Evolutionary conservation across 2,888 invertebrate genomes (phyloP).

Genomic region (Phengaris alcon): DNA sequence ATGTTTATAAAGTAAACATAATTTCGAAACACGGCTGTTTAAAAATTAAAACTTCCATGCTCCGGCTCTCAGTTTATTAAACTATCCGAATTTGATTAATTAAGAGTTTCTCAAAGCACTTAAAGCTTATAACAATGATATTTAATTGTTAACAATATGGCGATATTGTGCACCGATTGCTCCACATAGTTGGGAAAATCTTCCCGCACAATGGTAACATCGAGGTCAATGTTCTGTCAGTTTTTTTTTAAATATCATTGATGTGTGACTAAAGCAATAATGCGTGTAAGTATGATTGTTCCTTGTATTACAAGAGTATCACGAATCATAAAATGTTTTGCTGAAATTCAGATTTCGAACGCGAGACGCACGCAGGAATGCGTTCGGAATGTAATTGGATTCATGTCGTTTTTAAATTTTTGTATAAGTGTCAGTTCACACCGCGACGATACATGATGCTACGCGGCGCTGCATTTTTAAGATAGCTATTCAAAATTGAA

Average conservation of each 20-base stretch:
- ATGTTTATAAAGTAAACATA: no score
- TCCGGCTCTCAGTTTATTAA: no score
- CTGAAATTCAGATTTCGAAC: constrained; percentile 20
- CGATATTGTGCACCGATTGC: constrained; percentile 43
- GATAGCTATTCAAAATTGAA: no score
- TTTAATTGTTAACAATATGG: constrained; percentile 29
- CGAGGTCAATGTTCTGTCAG: constrained; percentile 55
- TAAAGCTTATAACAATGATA: constrained; percentile 18
- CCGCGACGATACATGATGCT: no score
- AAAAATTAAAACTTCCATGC: no score
- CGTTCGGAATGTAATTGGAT: background rate
- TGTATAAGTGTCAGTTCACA: background rate
- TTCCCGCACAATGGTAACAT: constrained; percentile 51
- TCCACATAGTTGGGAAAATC: constrained; percentile 65
- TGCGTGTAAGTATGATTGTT: constrained; percentile 1
- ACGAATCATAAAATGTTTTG: background rate
- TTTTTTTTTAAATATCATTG: constrained; percentile 33
- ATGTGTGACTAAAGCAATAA: constrained; percentile 25
- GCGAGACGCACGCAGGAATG: constrained; percentile 4
- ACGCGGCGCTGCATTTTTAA: no score
- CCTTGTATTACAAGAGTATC: background rate
- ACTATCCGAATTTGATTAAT: background rate
- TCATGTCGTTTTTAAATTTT: background rate
- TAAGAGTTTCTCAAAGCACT: constrained; percentile 16
- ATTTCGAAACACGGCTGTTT: background rate